Percentiles rank a stretch among this genome's conserved stretches.
phyloP scores from a whole-genome alignment of 2,797 vertebrate genomes.

The Neopelma chrysocephalum region DNA sequence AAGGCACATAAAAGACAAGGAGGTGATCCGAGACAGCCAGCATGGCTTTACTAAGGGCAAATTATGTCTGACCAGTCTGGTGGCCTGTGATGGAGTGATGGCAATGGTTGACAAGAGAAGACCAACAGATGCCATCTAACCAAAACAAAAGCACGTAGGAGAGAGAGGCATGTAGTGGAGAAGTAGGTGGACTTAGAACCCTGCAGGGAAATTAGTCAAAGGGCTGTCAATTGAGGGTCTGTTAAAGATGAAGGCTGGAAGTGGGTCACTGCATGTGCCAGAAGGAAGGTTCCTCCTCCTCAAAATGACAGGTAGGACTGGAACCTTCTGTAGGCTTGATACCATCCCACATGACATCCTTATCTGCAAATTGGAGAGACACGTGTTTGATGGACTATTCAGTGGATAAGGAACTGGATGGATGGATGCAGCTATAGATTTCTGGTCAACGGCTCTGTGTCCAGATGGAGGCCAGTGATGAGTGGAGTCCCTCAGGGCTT shows the following conservation, averaged over 20 bases:
- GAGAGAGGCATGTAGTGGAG: too few species aligned
- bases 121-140: not conserved
- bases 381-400: not conserved
- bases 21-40: not conserved
- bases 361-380: not conserved
- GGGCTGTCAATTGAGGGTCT: too few species aligned
- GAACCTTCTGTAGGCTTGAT: not conserved
- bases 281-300: too few species aligned
- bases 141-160: too few species aligned
- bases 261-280: too few species aligned
- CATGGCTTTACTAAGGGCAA: not conserved
- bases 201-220: too few species aligned
- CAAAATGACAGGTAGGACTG: too few species aligned
- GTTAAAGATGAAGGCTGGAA: too few species aligned
- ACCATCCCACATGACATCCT: not conserved
- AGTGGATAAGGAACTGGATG: not conserved
- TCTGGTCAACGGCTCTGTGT: not conserved
- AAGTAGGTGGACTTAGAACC: too few species aligned
- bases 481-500: not conserved
- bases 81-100: too few species aligned
- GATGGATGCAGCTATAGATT: not conserved
- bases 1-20: not conserved
- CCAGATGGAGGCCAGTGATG: not conserved
- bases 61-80: not conserved
- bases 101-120: not conserved